Evolutionary conservation across 2,888 invertebrate genomes (phyloP), one percentile per base, ranked within the genome.

Genomic region (Rhopalosiphum nymphaeae): DNA sequence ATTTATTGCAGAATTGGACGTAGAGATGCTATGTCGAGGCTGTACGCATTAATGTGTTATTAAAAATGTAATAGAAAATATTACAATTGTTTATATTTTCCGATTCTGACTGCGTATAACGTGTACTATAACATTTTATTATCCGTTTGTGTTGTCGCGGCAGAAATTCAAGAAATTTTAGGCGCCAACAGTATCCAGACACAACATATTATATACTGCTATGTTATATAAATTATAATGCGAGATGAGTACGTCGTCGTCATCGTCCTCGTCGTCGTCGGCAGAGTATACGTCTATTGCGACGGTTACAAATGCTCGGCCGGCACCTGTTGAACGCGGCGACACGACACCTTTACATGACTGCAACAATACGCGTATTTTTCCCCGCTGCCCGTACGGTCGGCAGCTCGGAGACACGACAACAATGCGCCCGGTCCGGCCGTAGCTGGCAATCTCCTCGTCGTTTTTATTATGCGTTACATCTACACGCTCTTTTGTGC

Each of bases 261-360:
- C 67, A 13, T 61, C 57, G 61, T 61, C 26, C 9, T 61, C 61
- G 61, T 29, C n/a, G 67, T 16, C 78, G 21, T 36, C 21, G 78
- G 78, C 78, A 78, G 21, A 36, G 67, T 36, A 21, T 36, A 78
- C 78, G 78, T 78, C 78, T 9, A 1, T 78, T 21, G 78, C 21
- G 78, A 21, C 78, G 21, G 36, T 78, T 78, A 78, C 36, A 78
- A 78, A 78, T 78, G 78, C 78, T 78, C 29, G 49, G n/a, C 46
- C 46, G 49, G 29, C 78, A 78, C 78, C 78, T 78, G 78, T 78
- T 78, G 78, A 78, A 78, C 78, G 78, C 46, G 86, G 21, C 84
- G 84, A 44, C 85, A 44, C 78, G 78, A 78, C 78, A 78, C 78
- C 78, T 78, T 36, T 78, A 78, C 78, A 44, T 5, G 85, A 85